Percentiles rank a stretch among this genome's conserved stretches.
Conservation (phyloP, 1,140 invertebrate species). For the Panonychus citri region DNA sequence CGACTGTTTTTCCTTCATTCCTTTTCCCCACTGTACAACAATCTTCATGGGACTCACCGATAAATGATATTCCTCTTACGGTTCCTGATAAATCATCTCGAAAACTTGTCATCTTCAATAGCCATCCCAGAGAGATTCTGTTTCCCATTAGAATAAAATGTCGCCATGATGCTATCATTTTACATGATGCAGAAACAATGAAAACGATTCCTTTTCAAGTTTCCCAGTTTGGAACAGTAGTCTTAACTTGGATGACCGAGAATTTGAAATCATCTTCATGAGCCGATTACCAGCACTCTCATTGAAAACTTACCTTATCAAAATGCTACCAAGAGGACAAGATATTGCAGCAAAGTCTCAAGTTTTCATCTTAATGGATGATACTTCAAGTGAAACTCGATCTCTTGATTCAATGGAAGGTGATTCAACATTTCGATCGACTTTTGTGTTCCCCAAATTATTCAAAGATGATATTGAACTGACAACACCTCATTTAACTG, state of each 20-base stretch:
- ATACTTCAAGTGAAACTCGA: no score
- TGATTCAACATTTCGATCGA: not conserved
- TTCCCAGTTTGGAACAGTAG: slow-evolving; percentile 41
- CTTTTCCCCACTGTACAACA: no score
- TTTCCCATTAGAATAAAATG: no score
- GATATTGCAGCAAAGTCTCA: not conserved
- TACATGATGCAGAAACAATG: no score
- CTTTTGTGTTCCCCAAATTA: slow-evolving; percentile 12
- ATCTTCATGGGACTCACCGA: not conserved
- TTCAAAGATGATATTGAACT: slow-evolving; percentile 42
- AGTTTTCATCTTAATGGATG: no score
- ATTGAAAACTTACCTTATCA: slow-evolving; percentile 40
- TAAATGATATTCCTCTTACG: not conserved
- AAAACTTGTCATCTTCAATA: not conserved
- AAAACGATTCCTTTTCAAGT: slow-evolving; percentile 32
- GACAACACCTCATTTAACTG: slow-evolving; percentile 48
- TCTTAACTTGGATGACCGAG: slow-evolving; percentile 8
- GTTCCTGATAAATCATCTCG: not conserved
- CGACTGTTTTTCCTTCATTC: no score
- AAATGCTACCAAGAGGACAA: slow-evolving; percentile 14
- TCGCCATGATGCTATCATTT: no score
- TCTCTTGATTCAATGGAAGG: no score
- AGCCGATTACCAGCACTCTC: slow-evolving; percentile 47
- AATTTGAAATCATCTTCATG: slow-evolving; percentile 49
- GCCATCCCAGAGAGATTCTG: not conserved